Percentiles rank a stretch among this genome's conserved stretches.
phyloP scores from a whole-genome alignment of 2,888 invertebrate species.

The Leptopterna dolabrata region DNA sequence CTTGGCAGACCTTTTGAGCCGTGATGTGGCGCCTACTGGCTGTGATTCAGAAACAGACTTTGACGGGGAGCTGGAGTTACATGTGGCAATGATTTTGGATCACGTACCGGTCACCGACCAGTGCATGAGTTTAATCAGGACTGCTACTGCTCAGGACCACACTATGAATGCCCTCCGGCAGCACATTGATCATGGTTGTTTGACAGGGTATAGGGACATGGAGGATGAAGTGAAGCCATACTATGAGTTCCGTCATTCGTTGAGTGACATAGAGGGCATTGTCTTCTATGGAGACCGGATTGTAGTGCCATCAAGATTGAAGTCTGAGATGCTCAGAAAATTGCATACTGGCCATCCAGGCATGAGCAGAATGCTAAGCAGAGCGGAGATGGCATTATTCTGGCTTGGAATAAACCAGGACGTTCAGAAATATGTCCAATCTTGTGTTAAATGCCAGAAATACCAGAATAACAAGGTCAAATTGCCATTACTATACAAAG shows the following conservation, averaged over 20 bases:
- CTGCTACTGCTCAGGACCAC: conserved; percentile 53
- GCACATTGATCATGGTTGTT: not conserved
- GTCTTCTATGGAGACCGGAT: conserved; percentile 40
- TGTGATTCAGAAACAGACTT: conserved; percentile 56
- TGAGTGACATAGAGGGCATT: conserved; percentile 14
- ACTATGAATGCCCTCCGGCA: not conserved
- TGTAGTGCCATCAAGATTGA: conserved; percentile 43
- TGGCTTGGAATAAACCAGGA: conserved; percentile 61
- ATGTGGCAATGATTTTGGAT: conserved; percentile 58
- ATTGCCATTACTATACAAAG: conserved; percentile 62
- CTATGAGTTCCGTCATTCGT: conserved; percentile 16
- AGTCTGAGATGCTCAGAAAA: conserved; percentile 23
- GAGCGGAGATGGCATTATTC: conserved; percentile 62
- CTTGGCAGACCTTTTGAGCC: conserved; percentile 61
- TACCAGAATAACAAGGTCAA: conserved; percentile 54
- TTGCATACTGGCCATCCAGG: conserved; percentile 53
- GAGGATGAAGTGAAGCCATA: not conserved
- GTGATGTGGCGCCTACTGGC: conserved; percentile 57
- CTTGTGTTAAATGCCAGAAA: conserved; percentile 60
- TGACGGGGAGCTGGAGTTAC: conserved; percentile 53
- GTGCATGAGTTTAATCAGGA: conserved; percentile 46
- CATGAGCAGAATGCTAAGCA: conserved; percentile 61
- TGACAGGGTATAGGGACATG: not conserved
- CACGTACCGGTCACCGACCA: conserved; percentile 61
- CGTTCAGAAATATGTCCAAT: conserved; percentile 58